Evolutionary conservation across 2,797 vertebrate species (phyloP).

Genomic region (Eurystomus glaucurus): DNA sequence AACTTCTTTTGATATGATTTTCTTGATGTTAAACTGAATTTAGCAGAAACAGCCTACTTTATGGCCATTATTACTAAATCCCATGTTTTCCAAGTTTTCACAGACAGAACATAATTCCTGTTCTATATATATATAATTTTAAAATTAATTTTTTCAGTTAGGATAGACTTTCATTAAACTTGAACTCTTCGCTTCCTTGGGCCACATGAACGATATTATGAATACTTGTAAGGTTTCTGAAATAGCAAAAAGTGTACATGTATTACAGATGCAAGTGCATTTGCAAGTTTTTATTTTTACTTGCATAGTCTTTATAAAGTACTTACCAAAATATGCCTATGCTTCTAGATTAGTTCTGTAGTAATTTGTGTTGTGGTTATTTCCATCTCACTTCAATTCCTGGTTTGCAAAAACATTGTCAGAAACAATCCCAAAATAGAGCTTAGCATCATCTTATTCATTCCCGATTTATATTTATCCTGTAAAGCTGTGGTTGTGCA

Average conservation of each 20-base stretch:
- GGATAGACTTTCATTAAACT: neutral
- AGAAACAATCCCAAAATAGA: neutral
- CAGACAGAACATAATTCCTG: neutral
- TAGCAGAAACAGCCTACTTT: neutral
- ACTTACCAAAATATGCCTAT: neutral
- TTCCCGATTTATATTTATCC: neutral
- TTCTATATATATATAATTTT: neutral
- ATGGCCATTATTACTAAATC: neutral
- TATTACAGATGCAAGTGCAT: neutral
- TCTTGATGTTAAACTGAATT: neutral
- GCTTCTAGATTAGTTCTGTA: neutral
- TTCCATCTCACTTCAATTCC: neutral
- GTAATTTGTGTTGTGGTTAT: neutral
- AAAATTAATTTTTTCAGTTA: neutral
- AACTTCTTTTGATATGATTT: neutral
- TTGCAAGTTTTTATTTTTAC: neutral
- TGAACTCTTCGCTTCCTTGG: neutral
- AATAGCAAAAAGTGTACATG: neutral
- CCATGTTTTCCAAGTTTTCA: neutral
- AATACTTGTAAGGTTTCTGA: neutral
- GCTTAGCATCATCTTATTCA: neutral
- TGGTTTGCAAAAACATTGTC: conserved; percentile 5
- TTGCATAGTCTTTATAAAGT: neutral
- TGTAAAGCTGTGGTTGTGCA: neutral
- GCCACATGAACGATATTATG: neutral